phyloP scores from a whole-genome alignment of 2,113 vertebrate genomes.

The Origma solitaria region DNA sequence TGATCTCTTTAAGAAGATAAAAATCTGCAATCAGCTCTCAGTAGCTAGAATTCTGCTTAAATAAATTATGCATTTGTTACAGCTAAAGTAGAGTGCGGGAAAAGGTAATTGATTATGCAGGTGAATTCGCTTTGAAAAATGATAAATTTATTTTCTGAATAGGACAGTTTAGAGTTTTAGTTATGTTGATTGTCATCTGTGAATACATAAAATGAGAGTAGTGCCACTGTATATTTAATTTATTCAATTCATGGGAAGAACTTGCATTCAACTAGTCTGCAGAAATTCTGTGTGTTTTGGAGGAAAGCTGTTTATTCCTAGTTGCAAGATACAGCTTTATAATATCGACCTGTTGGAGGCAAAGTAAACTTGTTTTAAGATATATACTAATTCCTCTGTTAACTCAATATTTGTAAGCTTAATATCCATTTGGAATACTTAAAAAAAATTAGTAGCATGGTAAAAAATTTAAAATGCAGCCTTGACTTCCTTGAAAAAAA shows the following conservation, averaged over 20 bases:
- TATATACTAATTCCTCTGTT: background rate
- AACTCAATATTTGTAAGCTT: background rate
- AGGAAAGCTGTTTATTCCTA: background rate
- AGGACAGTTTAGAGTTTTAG: background rate
- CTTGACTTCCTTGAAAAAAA: background rate
- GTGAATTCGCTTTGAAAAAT: background rate
- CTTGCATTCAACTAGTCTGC: background rate
- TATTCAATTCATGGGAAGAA: background rate
- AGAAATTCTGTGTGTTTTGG: background rate
- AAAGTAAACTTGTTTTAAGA: background rate
- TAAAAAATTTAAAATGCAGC: background rate
- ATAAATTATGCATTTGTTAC: background rate
- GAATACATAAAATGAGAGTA: background rate
- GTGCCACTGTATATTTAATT: background rate
- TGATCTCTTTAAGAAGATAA: background rate
- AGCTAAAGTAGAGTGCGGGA: background rate
- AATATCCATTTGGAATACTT: background rate
- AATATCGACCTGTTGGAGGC: background rate
- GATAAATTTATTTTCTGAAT: background rate
- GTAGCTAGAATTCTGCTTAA: background rate
- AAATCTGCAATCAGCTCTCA: background rate
- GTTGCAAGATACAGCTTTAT: background rate
- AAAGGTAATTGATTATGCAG: background rate
- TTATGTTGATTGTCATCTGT: accelerated
- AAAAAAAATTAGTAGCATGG: background rate